phyloP scores from a whole-genome alignment of 2,888 invertebrate species.

The Xestoiulus laeticollis region DNA sequence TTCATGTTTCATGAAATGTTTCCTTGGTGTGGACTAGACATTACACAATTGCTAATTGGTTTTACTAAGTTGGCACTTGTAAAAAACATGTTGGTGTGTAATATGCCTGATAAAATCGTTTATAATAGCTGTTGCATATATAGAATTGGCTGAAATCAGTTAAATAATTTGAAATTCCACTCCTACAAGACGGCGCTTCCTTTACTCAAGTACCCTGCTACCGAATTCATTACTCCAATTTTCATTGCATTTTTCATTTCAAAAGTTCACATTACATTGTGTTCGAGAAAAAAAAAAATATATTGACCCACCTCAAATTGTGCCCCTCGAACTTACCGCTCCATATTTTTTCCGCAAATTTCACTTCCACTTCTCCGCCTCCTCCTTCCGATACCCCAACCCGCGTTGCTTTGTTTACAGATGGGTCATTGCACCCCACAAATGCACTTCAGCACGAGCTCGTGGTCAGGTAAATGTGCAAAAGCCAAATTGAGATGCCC shows the following conservation, averaged over 20 bases:
- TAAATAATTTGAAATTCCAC: no score
- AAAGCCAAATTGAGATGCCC: background rate
- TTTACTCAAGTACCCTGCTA: background rate
- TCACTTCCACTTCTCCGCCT: background rate
- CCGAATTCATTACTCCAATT: background rate
- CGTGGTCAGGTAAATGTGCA: slow-evolving; percentile 6
- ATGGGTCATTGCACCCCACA: background rate
- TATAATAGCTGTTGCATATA: no score
- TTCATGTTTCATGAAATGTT: no score
- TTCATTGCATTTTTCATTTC: background rate
- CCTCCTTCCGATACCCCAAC: background rate
- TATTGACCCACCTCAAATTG: background rate
- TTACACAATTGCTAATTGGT: no score
- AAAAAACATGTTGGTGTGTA: no score
- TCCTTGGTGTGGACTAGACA: no score
- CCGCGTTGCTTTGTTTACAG: background rate
- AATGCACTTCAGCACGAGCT: slow-evolving; percentile 12
- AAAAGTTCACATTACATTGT: background rate
- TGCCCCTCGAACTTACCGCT: background rate
- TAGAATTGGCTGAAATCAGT: no score
- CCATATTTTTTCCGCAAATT: background rate
- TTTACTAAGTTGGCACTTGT: no score
- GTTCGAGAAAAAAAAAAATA: background rate
- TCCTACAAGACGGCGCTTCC: no score
- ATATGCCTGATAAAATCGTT: no score